Conservation (phyloP, 2,888 invertebrate species). For the Eristalis tenax region DNA sequence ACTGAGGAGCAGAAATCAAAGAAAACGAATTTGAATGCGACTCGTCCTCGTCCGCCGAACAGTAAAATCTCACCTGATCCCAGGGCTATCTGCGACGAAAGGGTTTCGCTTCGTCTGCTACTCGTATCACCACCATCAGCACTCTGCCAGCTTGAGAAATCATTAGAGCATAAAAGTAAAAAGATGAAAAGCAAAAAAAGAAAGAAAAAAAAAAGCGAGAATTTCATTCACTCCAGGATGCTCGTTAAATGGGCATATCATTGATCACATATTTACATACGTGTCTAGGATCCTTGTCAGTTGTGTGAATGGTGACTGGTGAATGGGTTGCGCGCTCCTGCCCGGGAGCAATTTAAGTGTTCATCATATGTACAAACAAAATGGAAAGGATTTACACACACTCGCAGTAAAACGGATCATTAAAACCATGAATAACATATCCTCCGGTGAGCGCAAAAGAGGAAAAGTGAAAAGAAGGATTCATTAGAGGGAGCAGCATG, state of each 20-base stretch:
- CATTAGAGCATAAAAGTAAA: conserved; percentile 67
- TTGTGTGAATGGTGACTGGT: conserved; percentile 4
- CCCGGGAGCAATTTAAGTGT: conserved; percentile 60
- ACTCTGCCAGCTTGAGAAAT: conserved; percentile 65
- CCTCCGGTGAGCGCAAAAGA: conserved; percentile 8
- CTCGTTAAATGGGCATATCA: conserved; percentile 72
- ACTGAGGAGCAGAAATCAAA: conserved; percentile 52
- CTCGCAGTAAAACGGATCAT: conserved; percentile 67
- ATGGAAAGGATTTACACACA: conserved; percentile 66
- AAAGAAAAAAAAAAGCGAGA: conserved; percentile 39
- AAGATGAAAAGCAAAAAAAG: conserved; percentile 49
- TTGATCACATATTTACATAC: conserved; percentile 72
- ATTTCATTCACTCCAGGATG: conserved; percentile 50
- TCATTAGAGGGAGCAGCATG: conserved; percentile 62
- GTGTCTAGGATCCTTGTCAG: conserved; percentile 70
- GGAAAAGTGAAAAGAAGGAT: conserved; percentile 53
- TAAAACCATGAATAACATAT: conserved; percentile 71
- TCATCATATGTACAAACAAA: conserved; percentile 63
- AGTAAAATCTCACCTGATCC: conserved; percentile 55
- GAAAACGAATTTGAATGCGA: conserved; percentile 59
- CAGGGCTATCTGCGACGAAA: conserved; percentile 29
- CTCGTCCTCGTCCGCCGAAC: conserved; percentile 17
- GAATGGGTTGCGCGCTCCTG: conserved; percentile 6
- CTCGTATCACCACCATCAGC: conserved; percentile 7
- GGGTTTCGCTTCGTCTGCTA: conserved; percentile 29